Evolutionary conservation across 2,113 vertebrate genomes (phyloP).

Genomic region (Actinemys pallida): DNA sequence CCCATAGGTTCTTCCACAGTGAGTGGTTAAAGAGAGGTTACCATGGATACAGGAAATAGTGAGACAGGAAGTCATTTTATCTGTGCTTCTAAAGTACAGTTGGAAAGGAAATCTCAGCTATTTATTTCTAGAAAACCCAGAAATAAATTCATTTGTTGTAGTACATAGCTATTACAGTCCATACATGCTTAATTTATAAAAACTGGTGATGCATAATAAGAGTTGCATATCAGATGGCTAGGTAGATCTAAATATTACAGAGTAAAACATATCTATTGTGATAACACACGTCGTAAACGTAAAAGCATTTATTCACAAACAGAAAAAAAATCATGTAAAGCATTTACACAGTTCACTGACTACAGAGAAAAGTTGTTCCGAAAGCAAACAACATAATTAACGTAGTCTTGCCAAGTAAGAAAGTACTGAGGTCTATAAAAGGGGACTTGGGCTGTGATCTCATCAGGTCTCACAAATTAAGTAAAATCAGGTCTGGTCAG

Average conservation of each 20-base stretch:
- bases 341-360: accelerated
- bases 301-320: neutral
- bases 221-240: neutral
- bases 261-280: neutral
- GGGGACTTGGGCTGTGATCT: neutral
- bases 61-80: conserved; percentile 84
- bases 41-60: conserved; percentile 88
- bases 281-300: neutral
- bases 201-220: neutral
- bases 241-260: neutral
- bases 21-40: conserved; percentile 79
- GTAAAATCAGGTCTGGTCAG: neutral
- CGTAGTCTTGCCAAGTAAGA: accelerated
- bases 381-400: too few relatives aligned
- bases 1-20: conserved; percentile 68
- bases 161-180: neutral
- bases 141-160: conserved; percentile 51
- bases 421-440: accelerated
- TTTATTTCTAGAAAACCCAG: conserved; percentile 70
- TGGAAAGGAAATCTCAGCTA: conserved; percentile 78
- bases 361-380: neutral
- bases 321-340: neutral
- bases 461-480: neutral
- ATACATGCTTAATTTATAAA: neutral
- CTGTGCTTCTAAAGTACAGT: conserved; percentile 80